These are phyloP conservation scores for Turritopsis dohrnii DNA, from an alignment of 30 jellyfish, hydroid and myxozoan genomes.

Conservation along the genomic window DNA sequence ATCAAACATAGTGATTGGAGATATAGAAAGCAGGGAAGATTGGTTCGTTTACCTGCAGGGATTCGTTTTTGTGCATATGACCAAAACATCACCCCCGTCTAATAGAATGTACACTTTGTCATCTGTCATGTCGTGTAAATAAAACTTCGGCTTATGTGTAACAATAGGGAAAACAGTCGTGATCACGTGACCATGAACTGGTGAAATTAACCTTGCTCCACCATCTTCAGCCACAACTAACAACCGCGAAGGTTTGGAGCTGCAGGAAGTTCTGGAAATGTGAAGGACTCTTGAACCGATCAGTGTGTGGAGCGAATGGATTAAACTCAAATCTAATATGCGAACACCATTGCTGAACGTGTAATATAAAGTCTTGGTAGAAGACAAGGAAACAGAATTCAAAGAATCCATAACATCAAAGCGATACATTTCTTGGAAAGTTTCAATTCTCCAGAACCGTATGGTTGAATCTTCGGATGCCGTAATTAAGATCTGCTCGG, in stretches of 20 bases:
- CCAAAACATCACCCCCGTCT: constrained; percentile 59
- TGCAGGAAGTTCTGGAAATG: constrained; percentile 19
- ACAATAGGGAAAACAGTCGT: constrained; percentile 70
- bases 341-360: constrained; percentile 35
- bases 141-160: constrained; percentile 30
- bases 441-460: constrained; percentile 90
- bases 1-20: no score
- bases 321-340: constrained; percentile 52
- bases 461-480: constrained; percentile 72
- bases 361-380: constrained; percentile 42
- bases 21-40: no score
- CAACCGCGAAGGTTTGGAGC: constrained; percentile 49
- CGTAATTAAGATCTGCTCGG: constrained; percentile 62
- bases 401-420: constrained; percentile 61
- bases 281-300: constrained; percentile 54
- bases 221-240: constrained; percentile 62
- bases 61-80: constrained; percentile 61
- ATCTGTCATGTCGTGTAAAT: constrained; percentile 46
- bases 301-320: constrained; percentile 50
- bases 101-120: constrained; percentile 42
- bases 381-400: constrained; percentile 17
- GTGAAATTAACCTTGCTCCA: constrained; percentile 85
- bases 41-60: constrained; percentile 75
- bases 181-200: constrained; percentile 74
- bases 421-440: constrained; percentile 71